These are phyloP conservation scores for Trachelipus rathkii DNA, from an alignment of 1,140 invertebrate genomes.

Conservation along the genomic window DNA sequence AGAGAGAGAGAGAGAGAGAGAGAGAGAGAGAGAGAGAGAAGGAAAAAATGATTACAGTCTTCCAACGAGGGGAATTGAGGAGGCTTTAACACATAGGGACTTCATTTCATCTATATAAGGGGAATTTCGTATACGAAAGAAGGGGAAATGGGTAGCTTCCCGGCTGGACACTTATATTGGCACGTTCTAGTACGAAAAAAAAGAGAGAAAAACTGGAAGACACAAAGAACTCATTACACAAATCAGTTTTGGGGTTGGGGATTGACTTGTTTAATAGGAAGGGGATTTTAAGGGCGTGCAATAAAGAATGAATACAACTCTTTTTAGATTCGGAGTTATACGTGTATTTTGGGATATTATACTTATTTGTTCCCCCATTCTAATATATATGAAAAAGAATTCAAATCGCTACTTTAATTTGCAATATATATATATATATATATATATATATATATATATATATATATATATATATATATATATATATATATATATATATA, in stretches of 20 bases:
- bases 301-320: no score
- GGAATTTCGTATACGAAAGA: conserved; percentile 8
- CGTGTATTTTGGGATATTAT: no score
- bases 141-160: background rate
- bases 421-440: no score
- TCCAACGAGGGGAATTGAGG: background rate
- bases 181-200: background rate
- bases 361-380: no score
- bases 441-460: no score
- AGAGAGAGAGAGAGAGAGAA: no score
- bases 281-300: background rate
- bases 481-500: no score
- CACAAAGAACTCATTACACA: conserved; percentile 4
- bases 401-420: no score
- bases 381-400: no score
- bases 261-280: background rate
- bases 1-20: no score
- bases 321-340: no score
- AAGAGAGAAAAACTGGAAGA: background rate
- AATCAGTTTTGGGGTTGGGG: background rate
- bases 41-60: background rate
- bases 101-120: conserved; percentile 3
- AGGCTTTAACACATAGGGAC: background rate
- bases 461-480: no score
- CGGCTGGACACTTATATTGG: conserved; percentile 8